Conservation (phyloP, 1,140 invertebrate species). For the Chrysomallon squamiferum region DNA sequence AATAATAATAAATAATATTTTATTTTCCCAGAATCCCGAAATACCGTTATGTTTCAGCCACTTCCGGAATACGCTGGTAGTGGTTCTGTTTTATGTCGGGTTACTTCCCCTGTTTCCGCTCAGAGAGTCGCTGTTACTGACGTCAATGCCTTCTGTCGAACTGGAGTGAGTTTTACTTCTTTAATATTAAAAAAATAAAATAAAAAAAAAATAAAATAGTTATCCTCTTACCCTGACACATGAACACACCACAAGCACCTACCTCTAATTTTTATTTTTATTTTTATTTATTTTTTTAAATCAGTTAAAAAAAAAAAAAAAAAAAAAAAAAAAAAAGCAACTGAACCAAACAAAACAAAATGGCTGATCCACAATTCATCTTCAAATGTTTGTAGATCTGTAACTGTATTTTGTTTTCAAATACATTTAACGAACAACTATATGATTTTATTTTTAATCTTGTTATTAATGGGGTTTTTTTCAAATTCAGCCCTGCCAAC, state of each 20-base stretch:
- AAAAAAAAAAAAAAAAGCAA: not conserved
- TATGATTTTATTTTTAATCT: no score
- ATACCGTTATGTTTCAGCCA: not conserved
- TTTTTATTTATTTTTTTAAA: not conserved
- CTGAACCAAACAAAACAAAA: no score
- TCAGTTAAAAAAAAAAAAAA: not conserved
- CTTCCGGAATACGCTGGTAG: not conserved
- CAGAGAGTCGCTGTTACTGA: not conserved
- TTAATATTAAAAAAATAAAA: no score
- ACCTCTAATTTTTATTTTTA: not conserved
- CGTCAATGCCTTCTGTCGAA: not conserved
- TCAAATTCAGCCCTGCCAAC: no score
- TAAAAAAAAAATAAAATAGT: not conserved
- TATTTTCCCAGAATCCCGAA: not conserved
- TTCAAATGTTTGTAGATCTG: no score
- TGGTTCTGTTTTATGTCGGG: not conserved
- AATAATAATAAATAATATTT: not conserved
- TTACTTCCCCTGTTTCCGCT: not conserved
- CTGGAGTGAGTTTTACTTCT: not conserved
- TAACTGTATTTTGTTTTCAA: no score
- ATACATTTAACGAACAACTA: no score
- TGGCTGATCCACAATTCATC: no score
- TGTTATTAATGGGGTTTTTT: no score
- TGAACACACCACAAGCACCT: not conserved
- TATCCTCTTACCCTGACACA: not conserved